Percentiles rank a stretch among this genome's conserved stretches.
These are phyloP conservation scores for Oryzias javanicus DNA, from an alignment of 2,113 vertebrate genomes.

Conservation along the genomic window DNA sequence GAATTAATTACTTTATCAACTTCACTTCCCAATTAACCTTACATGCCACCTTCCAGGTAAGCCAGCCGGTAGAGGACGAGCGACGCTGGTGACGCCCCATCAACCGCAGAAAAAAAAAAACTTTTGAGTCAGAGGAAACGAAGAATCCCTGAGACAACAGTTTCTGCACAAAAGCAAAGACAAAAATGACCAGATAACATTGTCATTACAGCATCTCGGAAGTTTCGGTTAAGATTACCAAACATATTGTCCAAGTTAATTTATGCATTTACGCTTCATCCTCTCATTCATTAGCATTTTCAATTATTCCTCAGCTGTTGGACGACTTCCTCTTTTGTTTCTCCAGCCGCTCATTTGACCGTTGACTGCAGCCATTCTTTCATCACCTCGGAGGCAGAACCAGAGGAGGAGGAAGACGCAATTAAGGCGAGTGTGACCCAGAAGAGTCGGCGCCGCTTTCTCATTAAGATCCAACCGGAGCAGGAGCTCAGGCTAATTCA, in stretches of 20 bases:
- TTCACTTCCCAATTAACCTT: slow-evolving; percentile 76
- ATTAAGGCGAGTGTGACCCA: slow-evolving; percentile 32
- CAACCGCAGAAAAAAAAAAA: slow-evolving; percentile 10
- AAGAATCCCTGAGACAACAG: slow-evolving; percentile 51
- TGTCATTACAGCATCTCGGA: slow-evolving; percentile 28
- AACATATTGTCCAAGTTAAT: slow-evolving; percentile 58
- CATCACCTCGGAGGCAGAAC: slow-evolving; percentile 4
- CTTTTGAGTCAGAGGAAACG: slow-evolving; percentile 36
- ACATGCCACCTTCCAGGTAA: slow-evolving; percentile 66
- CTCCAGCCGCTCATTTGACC: slow-evolving; percentile 25
- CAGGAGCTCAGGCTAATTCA: slow-evolving; percentile 4
- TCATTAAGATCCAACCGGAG: slow-evolving; percentile 22
- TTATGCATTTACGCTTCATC: slow-evolving; percentile 45
- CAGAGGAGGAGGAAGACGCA: slow-evolving; percentile 14
- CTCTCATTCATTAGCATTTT: slow-evolving; percentile 49
- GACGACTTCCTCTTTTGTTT: slow-evolving; percentile 7
- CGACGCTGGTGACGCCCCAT: slow-evolving; percentile 31
- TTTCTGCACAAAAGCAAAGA: slow-evolving; percentile 41
- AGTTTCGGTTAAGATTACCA: slow-evolving; percentile 34
- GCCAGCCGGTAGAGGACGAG: slow-evolving; percentile 35
- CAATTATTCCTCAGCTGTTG: slow-evolving; percentile 35
- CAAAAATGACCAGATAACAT: slow-evolving; percentile 55
- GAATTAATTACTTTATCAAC: slow-evolving; percentile 78
- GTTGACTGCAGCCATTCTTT: slow-evolving; percentile 18
- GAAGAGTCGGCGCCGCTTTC: slow-evolving; percentile 15